These are phyloP conservation scores for Phenganax stokvisi DNA, from an alignment of 92 coral and sea anemone genomes.

Conservation along the genomic window DNA sequence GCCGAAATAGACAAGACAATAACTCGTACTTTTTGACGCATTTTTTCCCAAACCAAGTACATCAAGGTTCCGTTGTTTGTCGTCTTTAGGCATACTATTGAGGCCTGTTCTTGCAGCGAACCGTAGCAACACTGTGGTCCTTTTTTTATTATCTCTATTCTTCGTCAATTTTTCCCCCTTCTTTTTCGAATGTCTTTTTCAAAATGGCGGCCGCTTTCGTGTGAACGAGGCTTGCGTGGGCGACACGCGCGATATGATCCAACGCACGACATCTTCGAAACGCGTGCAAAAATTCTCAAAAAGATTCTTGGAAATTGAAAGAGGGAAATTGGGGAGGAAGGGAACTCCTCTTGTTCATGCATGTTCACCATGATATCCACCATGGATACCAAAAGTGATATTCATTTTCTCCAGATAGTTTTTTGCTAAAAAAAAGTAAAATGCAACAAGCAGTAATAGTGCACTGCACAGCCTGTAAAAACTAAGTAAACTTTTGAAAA, in stretches of 20 bases:
- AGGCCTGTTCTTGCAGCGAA: conserved; percentile 27
- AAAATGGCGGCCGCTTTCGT: conserved; percentile 41
- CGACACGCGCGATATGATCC: conserved; percentile 12
- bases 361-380: too few relatives aligned
- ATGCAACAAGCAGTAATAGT: too few relatives aligned
- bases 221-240: conserved; percentile 33
- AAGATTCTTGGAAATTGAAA: too few relatives aligned
- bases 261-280: too few relatives aligned
- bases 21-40: conserved; percentile 77
- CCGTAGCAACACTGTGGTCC: not conserved
- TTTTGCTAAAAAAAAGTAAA: too few relatives aligned
- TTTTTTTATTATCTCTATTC: not conserved
- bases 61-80: conserved; percentile 79
- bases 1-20: not conserved
- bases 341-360: too few relatives aligned
- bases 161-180: not conserved
- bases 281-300: not conserved
- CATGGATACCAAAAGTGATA: too few relatives aligned
- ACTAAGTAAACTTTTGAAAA: too few relatives aligned
- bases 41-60: conserved; percentile 73
- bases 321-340: too few relatives aligned
- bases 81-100: conserved; percentile 96
- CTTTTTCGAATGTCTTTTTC: conserved; percentile 26
- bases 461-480: too few relatives aligned
- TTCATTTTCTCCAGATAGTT: too few relatives aligned